phyloP scores from a whole-genome alignment of 2,113 vertebrate genomes.

The Sterrhoptilus dennistouni region DNA sequence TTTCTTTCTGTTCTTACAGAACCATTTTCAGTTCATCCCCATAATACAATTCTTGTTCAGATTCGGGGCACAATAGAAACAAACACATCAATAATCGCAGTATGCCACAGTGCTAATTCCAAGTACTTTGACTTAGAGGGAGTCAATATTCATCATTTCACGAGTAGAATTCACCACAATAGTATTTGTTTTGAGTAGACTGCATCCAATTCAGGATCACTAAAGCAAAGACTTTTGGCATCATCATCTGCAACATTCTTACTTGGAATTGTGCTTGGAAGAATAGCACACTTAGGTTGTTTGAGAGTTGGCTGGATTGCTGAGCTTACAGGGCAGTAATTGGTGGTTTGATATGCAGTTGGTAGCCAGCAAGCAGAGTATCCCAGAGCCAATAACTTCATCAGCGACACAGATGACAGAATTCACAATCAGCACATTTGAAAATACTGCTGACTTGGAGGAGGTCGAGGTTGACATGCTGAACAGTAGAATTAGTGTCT shows the following conservation, averaged over 20 bases:
- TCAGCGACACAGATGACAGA: neutral
- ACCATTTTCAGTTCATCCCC: neutral
- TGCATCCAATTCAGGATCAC: neutral
- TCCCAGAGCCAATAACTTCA: neutral
- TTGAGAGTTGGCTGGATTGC: neutral
- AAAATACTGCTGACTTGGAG: neutral
- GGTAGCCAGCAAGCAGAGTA: neutral
- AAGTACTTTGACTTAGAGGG: neutral
- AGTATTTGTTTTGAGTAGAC: neutral
- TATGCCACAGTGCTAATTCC: neutral
- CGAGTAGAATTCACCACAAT: neutral
- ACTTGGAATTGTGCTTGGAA: neutral
- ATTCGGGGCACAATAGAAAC: neutral
- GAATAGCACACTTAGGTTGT: neutral
- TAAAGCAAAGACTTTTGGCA: neutral
- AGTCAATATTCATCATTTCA: neutral
- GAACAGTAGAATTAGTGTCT: neutral
- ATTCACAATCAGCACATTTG: neutral
- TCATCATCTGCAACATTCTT: neutral
- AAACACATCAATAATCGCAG: neutral
- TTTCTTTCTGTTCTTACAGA: neutral
- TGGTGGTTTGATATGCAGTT: neutral
- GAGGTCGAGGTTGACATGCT: neutral
- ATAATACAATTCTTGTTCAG: neutral
- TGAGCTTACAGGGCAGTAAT: neutral